Conservation (phyloP, 2,797 vertebrate species). For the Melanotaenia maccullochi region DNA sequence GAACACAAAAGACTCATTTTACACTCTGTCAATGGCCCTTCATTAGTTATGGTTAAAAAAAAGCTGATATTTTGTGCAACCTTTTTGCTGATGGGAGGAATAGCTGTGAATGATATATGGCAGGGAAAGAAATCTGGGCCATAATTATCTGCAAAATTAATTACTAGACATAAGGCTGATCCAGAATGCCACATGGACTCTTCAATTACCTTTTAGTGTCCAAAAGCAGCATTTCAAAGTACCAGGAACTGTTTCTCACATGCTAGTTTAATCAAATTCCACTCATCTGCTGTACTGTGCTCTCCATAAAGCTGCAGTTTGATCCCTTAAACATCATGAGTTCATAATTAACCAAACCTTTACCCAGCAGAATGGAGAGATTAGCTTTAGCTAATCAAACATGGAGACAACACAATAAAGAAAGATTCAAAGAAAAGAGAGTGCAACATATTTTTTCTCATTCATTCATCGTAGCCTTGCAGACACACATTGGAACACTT, state of each 20-base stretch:
- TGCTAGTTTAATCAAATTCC: slow-evolving; percentile 8
- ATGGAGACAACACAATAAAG: neutral
- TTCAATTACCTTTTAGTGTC: slow-evolving; percentile 5
- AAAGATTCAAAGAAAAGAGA: neutral
- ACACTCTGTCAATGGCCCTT: slow-evolving; percentile 7
- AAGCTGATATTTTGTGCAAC: slow-evolving; percentile 22
- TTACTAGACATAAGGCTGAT: neutral
- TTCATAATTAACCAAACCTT: slow-evolving; percentile 25
- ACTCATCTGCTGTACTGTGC: neutral
- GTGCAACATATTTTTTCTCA: neutral
- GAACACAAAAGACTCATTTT: slow-evolving; percentile 44
- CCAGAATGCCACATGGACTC: neutral
- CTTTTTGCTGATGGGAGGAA: slow-evolving; percentile 16
- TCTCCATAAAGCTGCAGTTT: slow-evolving; percentile 6
- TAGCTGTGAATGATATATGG: neutral
- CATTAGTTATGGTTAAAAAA: slow-evolving; percentile 12
- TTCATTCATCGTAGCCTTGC: neutral
- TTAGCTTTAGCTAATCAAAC: slow-evolving; percentile 8
- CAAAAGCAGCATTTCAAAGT: slow-evolving; percentile 30
- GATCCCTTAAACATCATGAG: slow-evolving; percentile 23
- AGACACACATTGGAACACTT: slow-evolving; percentile 77
- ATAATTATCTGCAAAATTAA: slow-evolving; percentile 2
- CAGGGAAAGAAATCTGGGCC: neutral
- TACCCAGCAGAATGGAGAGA: slow-evolving; percentile 2
- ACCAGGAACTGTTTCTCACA: slow-evolving; percentile 18